Evolutionary conservation across 2,113 vertebrate genomes (phyloP), one percentile per base, ranked within the genome.

Genomic region (Glaucidium brasilianum): DNA sequence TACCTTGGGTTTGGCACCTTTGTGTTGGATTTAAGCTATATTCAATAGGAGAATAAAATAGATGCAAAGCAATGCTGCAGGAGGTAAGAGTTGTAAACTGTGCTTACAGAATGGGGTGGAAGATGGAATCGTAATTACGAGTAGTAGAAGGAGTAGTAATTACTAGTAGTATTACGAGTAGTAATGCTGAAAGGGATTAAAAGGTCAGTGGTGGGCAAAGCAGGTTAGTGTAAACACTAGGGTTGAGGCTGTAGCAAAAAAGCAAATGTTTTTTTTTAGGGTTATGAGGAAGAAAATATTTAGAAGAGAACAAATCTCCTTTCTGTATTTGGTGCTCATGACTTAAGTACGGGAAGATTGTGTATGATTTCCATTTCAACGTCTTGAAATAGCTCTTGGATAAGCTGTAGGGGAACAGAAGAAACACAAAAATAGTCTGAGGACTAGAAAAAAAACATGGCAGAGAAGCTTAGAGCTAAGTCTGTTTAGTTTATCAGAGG

Each of bases 371-470:
- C 88, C 60, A 71, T 85, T 67, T 62, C 78, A 77, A 4, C 74
- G 3, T 67, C 94, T 82, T 55, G 77, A 94, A 93, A 93, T 87
- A 94, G 92, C 87, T 90, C 76, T 74, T 62, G 92, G 72, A 22
- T 56, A 73, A 88, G 22, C 53, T 64, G 93, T 45, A 37, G 52
- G 62, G 59, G 55, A 91, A 25, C 2, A 21, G 76, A 58, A 84
- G 92, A 84, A 87, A 58, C 0, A 2, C 58, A 45, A 13, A 89
- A 95, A 94, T 94, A 91, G 73, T 86, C 50, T 23, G 68, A 89
- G 94, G 37, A 55, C 11, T 7, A 64, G 69, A 53, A 91, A 56
- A 96, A 88, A 35, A 32, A n/a, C 3, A 32, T 2, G 53, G 7
- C 3, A 29, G 27, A 62, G 66, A 26, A 86, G 59, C 77, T 67